A percentile compares a stretch with the other conserved stretches of the same genome.
These are phyloP conservation scores for Lumbricus terrestris DNA, from an alignment of 2,888 invertebrate genomes.

Conservation along the genomic window DNA sequence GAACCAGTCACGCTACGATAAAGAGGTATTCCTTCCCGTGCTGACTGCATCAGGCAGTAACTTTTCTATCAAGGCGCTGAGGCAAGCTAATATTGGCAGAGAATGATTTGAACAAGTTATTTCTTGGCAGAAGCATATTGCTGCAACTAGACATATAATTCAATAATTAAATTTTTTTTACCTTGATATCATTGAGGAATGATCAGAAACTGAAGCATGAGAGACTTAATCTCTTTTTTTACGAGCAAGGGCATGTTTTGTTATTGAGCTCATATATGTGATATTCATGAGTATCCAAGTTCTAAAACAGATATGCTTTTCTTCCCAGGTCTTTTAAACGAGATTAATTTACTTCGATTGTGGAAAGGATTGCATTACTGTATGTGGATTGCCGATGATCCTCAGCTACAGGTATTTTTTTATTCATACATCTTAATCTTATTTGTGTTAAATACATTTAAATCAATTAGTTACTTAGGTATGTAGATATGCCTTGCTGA, in stretches of 20 bases:
- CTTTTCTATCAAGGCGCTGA: too few species aligned
- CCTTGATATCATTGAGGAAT: not conserved
- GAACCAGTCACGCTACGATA: too few species aligned
- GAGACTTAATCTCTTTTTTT: not conserved
- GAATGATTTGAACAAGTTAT: too few species aligned
- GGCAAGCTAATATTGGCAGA: too few species aligned
- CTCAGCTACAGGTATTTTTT: slow-evolving; percentile 76
- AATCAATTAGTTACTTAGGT: too few species aligned
- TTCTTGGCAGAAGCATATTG: too few species aligned
- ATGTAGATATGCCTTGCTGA: not conserved
- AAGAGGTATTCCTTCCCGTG: too few species aligned
- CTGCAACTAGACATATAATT: too few species aligned
- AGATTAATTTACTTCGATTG: slow-evolving; percentile 16
- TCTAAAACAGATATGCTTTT: not conserved
- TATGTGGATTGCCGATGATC: slow-evolving; percentile 98
- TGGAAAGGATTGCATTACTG: slow-evolving; percentile 96
- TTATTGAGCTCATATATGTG: not conserved
- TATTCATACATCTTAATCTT: not conserved
- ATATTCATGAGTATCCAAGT: not conserved
- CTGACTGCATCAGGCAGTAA: too few species aligned
- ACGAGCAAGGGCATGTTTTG: not conserved
- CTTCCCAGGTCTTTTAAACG: slow-evolving; percentile 3
- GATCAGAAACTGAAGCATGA: not conserved
- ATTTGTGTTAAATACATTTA: too few species aligned
- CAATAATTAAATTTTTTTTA: too few species aligned